phyloP scores from a whole-genome alignment of 2,888 invertebrate species.

The Hypolimnas misippus region DNA sequence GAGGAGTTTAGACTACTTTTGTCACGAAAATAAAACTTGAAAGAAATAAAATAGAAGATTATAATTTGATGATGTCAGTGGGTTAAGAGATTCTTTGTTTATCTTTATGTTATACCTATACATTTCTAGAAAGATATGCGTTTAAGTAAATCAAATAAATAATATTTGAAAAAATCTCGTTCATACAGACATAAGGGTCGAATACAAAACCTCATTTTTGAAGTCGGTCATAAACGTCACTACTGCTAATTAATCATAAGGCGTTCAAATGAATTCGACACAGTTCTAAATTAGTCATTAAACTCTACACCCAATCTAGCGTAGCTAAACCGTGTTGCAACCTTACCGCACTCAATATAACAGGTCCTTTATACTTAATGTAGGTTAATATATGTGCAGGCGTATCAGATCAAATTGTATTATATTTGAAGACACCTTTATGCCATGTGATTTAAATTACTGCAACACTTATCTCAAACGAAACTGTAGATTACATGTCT shows the following conservation, averaged over 20 bases:
- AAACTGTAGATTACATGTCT: no score
- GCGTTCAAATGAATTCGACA: slow-evolving; percentile 4
- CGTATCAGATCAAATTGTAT: slow-evolving; percentile 19
- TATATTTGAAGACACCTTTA: slow-evolving; percentile 14
- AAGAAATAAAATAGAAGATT: no score
- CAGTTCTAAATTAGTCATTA: slow-evolving; percentile 11
- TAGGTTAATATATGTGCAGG: slow-evolving; percentile 32
- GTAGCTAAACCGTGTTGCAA: slow-evolving; percentile 27
- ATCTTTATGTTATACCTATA: no score
- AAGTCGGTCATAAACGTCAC: no score
- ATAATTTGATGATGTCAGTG: no score
- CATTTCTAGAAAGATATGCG: no score
- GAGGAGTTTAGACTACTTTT: no score
- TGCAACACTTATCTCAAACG: not conserved
- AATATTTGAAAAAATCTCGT: no score
- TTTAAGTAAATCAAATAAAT: no score
- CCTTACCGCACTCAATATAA: slow-evolving; percentile 16
- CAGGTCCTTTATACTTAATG: slow-evolving; percentile 33
- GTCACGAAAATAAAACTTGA: no score
- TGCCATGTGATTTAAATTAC: not conserved
- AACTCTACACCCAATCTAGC: slow-evolving; percentile 16
- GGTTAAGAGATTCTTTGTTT: no score
- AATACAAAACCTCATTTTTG: not conserved
- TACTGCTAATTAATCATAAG: not conserved
- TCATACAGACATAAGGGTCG: no score